Evolutionary conservation across 92 coral and sea anemone species (phyloP), one percentile per base, ranked within the genome.

Genomic region (Paragorgia papillata): DNA sequence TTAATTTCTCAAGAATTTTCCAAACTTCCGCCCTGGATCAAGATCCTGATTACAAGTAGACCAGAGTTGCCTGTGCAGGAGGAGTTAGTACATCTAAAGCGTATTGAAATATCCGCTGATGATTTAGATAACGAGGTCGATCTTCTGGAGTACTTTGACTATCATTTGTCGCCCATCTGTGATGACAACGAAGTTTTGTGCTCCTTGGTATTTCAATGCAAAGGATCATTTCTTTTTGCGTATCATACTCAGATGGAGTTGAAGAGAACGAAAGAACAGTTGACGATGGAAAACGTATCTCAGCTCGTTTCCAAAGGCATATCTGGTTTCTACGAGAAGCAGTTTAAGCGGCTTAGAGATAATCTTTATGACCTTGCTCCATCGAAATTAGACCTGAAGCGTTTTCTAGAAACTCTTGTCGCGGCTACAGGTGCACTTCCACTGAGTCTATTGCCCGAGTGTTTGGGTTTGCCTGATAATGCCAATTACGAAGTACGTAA

Each of bases 21-120:
- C 21, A 80, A 69, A 56, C 61, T 57, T 53, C 84, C 84, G 0
- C 22, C 56, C 60, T 80, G 84, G 84, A 17, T 80, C 12, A 80
- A 80, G 43, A 27, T 80, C 18, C 34, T 80, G 33, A 70, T 80
- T 28, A 69, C 84, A 12, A 80, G 60, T 26, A 65, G 84, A 18
- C 79, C 79, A 25, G 54, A 39, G 29, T 59, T 63, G 13, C 35
- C 10, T n/a, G 56, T 67, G 12, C 29, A 54, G 33, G 57, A 73
- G 17, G 57, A 68, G 31, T 19, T 79, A 28, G 18, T 30, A 18
- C 54, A 40, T 80, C 43, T 80, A 9, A 69, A 29, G 0, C 40
- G 33, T 26, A 30, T 68, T 22, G 66, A 80, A 20, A 44, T 80
- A 19, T 40, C 43, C 2, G 21, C 62, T n/a, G n/a, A 17, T 40